Evolutionary conservation across 1,140 invertebrate genomes (phyloP).

Genomic region (Steinernema khuongi): DNA sequence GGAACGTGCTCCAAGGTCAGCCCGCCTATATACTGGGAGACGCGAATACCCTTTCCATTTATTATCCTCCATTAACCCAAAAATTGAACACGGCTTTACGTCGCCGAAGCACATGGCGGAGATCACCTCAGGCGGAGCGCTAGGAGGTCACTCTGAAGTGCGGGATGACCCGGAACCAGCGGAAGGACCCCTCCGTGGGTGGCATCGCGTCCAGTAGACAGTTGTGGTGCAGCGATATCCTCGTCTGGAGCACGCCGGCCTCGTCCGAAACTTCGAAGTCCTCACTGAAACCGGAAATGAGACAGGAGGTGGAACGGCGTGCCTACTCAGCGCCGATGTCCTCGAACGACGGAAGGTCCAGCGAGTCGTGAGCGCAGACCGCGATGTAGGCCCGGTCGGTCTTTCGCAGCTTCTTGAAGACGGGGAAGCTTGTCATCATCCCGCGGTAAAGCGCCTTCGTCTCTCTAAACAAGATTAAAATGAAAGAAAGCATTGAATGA

Average conservation of each 20-base stretch:
- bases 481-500: neutral
- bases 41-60: too few species aligned
- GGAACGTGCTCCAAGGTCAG: too few species aligned
- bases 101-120: too few species aligned
- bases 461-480: neutral
- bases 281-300: neutral
- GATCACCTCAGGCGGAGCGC: too few species aligned
- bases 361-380: neutral
- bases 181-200: neutral
- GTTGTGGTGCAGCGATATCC: neutral
- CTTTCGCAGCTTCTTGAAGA: neutral
- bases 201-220: neutral
- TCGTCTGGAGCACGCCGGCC: neutral
- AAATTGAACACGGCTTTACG: too few species aligned
- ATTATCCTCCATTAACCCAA: too few species aligned
- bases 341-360: neutral
- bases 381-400: neutral
- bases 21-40: too few species aligned
- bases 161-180: neutral
- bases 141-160: neutral
- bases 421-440: conserved; percentile 1
- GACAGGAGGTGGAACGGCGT: neutral
- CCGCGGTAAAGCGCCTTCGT: neutral
- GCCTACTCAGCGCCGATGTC: neutral
- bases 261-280: neutral